phyloP scores from a whole-genome alignment of 2,797 vertebrate genomes.

The Dryobates pubescens region DNA sequence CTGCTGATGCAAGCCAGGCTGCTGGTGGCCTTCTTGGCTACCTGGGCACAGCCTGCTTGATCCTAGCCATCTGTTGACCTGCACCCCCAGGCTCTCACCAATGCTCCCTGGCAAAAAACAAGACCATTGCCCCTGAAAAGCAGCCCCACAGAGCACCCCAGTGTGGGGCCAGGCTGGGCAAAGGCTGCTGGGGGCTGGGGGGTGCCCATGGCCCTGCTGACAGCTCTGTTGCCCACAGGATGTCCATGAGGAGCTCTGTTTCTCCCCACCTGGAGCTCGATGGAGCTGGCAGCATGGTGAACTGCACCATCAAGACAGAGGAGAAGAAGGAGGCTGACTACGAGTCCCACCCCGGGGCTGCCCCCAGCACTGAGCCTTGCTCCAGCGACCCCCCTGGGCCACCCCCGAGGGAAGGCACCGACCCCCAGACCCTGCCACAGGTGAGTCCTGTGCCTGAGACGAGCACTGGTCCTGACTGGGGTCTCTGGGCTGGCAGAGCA shows the following conservation, averaged over 20 bases:
- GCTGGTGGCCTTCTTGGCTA: not conserved
- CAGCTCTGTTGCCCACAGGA: constrained; percentile 70
- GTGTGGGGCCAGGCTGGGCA: not conserved
- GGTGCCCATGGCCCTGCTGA: not conserved
- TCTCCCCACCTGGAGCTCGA: constrained; percentile 82
- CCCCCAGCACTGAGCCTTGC: constrained; percentile 32
- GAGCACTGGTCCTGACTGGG: not conserved
- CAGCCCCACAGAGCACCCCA: not conserved
- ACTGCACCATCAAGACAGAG: constrained; percentile 87
- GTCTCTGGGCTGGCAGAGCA: not conserved
- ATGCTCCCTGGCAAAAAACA: fast-evolving
- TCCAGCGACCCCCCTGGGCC: constrained; percentile 35
- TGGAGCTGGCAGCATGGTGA: constrained; percentile 89
- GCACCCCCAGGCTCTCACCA: not conserved
- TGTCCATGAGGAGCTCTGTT: constrained; percentile 91
- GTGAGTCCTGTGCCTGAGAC: constrained; percentile 7
- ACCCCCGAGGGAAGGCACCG: not conserved
- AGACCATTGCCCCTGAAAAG: not conserved
- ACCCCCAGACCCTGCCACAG: constrained; percentile 61
- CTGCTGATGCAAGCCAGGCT: not conserved
- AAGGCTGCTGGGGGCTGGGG: fast-evolving
- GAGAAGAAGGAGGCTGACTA: constrained; percentile 80
- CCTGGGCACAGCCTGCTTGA: not conserved
- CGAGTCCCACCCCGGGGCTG: constrained; percentile 72
- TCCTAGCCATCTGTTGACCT: not conserved